Conservation (phyloP, 2,888 invertebrate genomes). For the Branchellion lobata region DNA sequence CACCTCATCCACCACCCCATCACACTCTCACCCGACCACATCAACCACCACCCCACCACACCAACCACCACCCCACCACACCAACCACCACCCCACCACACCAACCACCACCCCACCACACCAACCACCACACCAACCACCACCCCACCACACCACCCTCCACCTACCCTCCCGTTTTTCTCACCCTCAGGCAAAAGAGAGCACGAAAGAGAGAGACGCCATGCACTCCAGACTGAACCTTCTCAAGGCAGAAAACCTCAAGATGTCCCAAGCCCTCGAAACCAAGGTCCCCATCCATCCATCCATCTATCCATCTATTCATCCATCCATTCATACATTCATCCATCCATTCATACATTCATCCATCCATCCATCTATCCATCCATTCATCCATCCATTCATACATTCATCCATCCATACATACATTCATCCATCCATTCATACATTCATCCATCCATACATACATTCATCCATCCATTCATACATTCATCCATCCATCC, state of each 20-base stretch:
- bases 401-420: background rate
- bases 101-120: no score
- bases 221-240: background rate
- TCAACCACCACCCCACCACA: no score
- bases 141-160: no score
- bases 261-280: background rate
- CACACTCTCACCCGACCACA: no score
- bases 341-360: no score
- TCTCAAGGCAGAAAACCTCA: background rate
- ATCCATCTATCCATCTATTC: background rate
- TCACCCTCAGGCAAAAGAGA: background rate
- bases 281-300: background rate
- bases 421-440: background rate
- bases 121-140: no score
- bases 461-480: background rate
- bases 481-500: background rate
- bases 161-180: background rate
- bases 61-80: no score
- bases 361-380: background rate
- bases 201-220: background rate
- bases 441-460: background rate
- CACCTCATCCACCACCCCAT: no score
- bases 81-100: no score
- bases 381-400: background rate
- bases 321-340: background rate